A percentile compares a stretch with the other conserved stretches of the same genome.
These are phyloP conservation scores for Drosophila cyrtoloma DNA, from an alignment of 2,888 invertebrate species.

Conservation along the genomic window DNA sequence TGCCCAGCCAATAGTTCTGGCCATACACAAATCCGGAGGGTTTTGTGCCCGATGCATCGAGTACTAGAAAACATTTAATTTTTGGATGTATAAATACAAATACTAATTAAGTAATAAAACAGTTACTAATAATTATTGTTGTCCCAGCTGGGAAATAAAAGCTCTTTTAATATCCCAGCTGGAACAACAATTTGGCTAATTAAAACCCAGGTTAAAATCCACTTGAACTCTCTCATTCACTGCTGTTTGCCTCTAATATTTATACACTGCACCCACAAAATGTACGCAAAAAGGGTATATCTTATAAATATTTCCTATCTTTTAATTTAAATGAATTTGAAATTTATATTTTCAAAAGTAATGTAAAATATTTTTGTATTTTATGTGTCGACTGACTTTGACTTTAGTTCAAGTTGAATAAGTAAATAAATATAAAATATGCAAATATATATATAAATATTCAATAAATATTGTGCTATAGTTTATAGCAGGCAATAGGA, in stretches of 20 bases:
- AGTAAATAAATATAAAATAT: too few relatives aligned
- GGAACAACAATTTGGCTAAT: not conserved
- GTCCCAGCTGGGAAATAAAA: not conserved
- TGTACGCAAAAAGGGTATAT: not conserved
- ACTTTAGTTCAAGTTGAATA: too few relatives aligned
- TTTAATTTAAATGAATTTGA: too few relatives aligned
- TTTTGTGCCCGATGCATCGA: conserved; percentile 87
- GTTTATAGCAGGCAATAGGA: too few relatives aligned
- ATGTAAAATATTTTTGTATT: too few relatives aligned
- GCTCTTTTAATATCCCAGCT: not conserved
- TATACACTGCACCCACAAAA: not conserved
- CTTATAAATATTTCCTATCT: not conserved
- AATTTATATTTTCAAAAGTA: too few relatives aligned
- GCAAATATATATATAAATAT: too few relatives aligned
- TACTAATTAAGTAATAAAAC: not conserved
- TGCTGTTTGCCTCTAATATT: not conserved
- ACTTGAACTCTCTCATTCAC: not conserved
- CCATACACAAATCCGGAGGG: conserved; percentile 87
- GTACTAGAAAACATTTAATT: conserved; percentile 78
- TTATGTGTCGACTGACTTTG: too few relatives aligned
- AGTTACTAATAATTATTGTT: not conserved
- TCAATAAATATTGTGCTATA: too few relatives aligned
- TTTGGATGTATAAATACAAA: not conserved
- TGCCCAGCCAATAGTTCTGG: conserved; percentile 88
- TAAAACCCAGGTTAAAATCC: not conserved